Conservation (phyloP, 1,140 invertebrate genomes). For the Formica exsecta region DNA sequence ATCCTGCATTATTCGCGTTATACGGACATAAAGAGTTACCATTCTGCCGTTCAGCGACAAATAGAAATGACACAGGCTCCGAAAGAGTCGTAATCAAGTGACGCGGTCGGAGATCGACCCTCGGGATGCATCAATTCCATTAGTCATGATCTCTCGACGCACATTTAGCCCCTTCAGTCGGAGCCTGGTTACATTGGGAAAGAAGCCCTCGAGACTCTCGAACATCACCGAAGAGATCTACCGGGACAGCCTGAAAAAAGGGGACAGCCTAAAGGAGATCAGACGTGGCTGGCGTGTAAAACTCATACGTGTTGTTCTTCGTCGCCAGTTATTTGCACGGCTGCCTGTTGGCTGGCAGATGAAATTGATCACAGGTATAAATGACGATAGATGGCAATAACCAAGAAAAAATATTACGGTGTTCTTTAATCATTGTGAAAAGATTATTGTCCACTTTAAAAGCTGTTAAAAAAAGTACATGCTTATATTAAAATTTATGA, state of each 20-base stretch:
- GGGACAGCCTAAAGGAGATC: background rate
- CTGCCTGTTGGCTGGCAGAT: background rate
- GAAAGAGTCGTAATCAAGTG: slow-evolving; percentile 11
- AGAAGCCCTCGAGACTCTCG: slow-evolving; percentile 33
- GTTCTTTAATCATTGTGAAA: background rate
- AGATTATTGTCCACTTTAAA: background rate
- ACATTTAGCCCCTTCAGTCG: slow-evolving; percentile 48
- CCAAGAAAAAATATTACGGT: background rate
- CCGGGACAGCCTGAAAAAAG: background rate
- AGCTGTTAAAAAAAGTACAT: background rate
- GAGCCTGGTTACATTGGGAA: slow-evolving; percentile 39
- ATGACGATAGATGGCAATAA: background rate
- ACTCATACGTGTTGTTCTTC: background rate
- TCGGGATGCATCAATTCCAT: slow-evolving; percentile 63
- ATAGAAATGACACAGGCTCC: background rate
- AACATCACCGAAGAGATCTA: background rate
- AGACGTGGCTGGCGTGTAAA: slow-evolving; percentile 32
- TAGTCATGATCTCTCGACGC: slow-evolving; percentile 34
- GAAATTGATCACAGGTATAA: background rate
- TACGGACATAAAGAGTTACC: slow-evolving; percentile 8
- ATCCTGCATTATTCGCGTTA: too few species aligned
- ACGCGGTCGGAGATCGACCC: background rate
- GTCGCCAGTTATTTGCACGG: background rate
- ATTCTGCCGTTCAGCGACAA: background rate
- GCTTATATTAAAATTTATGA: background rate